Base-by-base conservation (phyloP, 2,797 vertebrate species). In the Pristis pectinata region DNA sequence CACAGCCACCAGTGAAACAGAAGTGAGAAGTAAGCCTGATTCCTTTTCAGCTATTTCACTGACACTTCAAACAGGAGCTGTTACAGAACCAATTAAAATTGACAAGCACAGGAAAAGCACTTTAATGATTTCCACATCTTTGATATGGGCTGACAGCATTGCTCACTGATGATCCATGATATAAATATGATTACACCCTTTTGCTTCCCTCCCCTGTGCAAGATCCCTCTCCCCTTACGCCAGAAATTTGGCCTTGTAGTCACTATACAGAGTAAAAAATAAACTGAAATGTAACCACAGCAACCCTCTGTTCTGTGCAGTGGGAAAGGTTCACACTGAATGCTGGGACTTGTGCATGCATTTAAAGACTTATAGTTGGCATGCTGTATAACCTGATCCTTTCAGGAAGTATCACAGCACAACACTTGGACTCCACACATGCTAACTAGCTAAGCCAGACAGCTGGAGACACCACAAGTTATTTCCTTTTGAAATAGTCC, bases 361-460 rank as follows among this genome's bases (percentile, higher is more conserved):
- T 89, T 94, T 95, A 49, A 93, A 74, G 67, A 19, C 64, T 91
- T 93, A 10, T 95, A 77, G 94, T 61, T 37, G 82, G 95, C 95
- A 95, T 95, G 94, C 19, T 61, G 61, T 89, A 61, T n/a, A 41
- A 95, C 92, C 4, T 83, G 53, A 95, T 70, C 74, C 53, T 92
- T 94, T 87, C 94, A 95, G 95, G 76, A 95, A 95, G 56, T 83
- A 74, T 77, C 94, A 94, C 95, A 94, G 49, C 0, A 3, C 94
- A 30, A 17, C 80, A 44, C 59, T 64, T 6, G 30, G 94, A 30
- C 72, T 76, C 79, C 41, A 70, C 37, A 59, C 30, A 41, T 4
- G 27, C 9, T 67, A 0, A 77, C 11, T 34, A 94, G 27, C 93
- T 30, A 89, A 34, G n/a, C 4, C 82, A 61, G 74, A 76, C 95